Conservation (phyloP, 2,888 invertebrate species). For the Fragum fragum region DNA sequence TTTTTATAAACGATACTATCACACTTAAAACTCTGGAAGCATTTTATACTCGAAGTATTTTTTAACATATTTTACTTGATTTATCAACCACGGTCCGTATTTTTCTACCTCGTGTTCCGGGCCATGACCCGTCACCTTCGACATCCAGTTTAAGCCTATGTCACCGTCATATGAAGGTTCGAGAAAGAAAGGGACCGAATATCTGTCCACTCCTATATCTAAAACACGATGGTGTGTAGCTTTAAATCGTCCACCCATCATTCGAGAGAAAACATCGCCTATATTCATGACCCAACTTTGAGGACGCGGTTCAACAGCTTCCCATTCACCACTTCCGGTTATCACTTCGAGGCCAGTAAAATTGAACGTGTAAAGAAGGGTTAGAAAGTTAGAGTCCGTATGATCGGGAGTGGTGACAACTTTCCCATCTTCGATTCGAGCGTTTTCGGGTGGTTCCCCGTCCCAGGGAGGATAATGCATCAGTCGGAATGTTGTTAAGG, state of each 20-base stretch:
- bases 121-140: slow-evolving; percentile 61
- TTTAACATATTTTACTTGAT: slow-evolving; percentile 68
- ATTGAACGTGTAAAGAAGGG: slow-evolving; percentile 71
- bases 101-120: slow-evolving; percentile 65
- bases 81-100: slow-evolving; percentile 75
- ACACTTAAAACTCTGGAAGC: slow-evolving; percentile 61
- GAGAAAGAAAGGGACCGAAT: slow-evolving; percentile 77
- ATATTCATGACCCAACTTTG: slow-evolving; percentile 77
- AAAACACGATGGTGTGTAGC: slow-evolving; percentile 76
- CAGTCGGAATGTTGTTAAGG: slow-evolving; percentile 74
- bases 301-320: slow-evolving; percentile 68
- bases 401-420: slow-evolving; percentile 73
- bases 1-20: too few relatives aligned
- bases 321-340: slow-evolving; percentile 69
- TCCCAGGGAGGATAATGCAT: slow-evolving; percentile 77
- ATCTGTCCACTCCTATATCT: slow-evolving; percentile 73
- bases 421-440: slow-evolving; percentile 70
- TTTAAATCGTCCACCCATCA: slow-evolving; percentile 75
- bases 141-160: slow-evolving; percentile 70
- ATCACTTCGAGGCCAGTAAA: slow-evolving; percentile 73
- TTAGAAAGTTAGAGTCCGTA: slow-evolving; percentile 75
- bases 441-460: slow-evolving; percentile 63
- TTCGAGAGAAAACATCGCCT: slow-evolving; percentile 74
- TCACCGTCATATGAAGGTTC: slow-evolving; percentile 74
- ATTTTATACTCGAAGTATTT: slow-evolving; percentile 70